Percentiles rank a stretch among this genome's conserved stretches.
phyloP scores from a whole-genome alignment of 2,797 vertebrate genomes.

The Argya squamiceps region DNA sequence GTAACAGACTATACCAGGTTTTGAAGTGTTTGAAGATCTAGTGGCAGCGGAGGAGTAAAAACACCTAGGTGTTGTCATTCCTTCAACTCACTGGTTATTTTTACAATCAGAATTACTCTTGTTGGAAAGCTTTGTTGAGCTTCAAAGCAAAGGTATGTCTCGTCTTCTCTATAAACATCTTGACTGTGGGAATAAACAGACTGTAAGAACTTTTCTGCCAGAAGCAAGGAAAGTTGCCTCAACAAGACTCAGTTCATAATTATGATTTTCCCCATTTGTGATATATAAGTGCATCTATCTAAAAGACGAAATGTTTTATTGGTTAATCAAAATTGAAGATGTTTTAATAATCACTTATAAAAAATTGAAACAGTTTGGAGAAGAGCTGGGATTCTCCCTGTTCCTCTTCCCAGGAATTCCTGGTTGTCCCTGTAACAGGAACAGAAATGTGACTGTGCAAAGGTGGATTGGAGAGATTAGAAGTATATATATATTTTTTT shows the following conservation, averaged over 20 bases:
- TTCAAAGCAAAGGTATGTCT: neutral
- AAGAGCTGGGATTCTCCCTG: neutral
- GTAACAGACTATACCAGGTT: neutral
- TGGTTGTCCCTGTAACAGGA: neutral
- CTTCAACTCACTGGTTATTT: conserved; percentile 4
- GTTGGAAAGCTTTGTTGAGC: neutral
- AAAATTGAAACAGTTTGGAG: neutral
- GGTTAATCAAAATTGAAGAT: neutral
- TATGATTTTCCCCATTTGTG: neutral
- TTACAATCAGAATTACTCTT: neutral
- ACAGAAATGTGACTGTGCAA: neutral
- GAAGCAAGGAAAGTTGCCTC: neutral
- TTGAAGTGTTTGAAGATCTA: conserved; percentile 18
- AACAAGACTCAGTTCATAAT: neutral
- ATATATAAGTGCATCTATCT: neutral
- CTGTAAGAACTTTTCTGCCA: neutral
- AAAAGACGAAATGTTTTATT: neutral
- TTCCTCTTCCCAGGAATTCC: neutral
- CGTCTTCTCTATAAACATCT: neutral
- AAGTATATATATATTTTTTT: neutral
- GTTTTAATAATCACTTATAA: neutral
- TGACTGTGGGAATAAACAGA: neutral
- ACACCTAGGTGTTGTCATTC: neutral
- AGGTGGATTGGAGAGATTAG: neutral
- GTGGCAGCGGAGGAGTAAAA: neutral